Evolutionary conservation across 2,888 invertebrate species (phyloP).

Genomic region (Cheilosia vulpina): DNA sequence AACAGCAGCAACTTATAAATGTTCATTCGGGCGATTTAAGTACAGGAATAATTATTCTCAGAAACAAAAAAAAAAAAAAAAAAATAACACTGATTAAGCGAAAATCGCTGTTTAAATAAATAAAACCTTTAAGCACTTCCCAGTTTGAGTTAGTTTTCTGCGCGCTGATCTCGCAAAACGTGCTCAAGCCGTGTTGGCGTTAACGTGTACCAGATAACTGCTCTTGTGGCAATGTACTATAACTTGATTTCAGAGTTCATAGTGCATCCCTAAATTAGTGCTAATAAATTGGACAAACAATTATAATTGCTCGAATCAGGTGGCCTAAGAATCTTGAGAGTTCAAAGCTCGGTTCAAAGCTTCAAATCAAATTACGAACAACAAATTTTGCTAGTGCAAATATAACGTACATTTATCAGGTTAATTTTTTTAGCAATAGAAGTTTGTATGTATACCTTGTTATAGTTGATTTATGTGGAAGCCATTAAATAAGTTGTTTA

Average conservation of each 20-base stretch:
- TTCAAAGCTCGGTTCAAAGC: not conserved
- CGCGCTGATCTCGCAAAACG: conserved; percentile 12
- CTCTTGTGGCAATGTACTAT: not conserved
- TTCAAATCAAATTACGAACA: not conserved
- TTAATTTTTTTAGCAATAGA: not conserved
- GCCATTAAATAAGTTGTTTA: not conserved
- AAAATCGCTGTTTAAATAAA: not conserved
- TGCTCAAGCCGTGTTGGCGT: conserved; percentile 4
- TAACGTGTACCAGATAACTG: not conserved
- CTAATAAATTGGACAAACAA: not conserved
- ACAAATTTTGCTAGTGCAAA: not conserved
- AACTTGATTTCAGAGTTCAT: not conserved
- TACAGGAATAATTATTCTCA: not conserved
- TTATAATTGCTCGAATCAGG: not conserved
- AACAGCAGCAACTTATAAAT: not conserved
- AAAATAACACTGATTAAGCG: not conserved
- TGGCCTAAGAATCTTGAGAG: not conserved
- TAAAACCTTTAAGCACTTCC: conserved; percentile 12
- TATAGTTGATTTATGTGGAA: not conserved
- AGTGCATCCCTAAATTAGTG: not conserved
- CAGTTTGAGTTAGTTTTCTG: conserved; percentile 16
- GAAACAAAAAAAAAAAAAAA: not conserved
- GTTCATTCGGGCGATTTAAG: not conserved
- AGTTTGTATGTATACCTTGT: not conserved
- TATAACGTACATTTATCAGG: not conserved